These are phyloP conservation scores for Semicossyphus pulcher DNA, from an alignment of 2,113 vertebrate genomes.

Conservation along the genomic window DNA sequence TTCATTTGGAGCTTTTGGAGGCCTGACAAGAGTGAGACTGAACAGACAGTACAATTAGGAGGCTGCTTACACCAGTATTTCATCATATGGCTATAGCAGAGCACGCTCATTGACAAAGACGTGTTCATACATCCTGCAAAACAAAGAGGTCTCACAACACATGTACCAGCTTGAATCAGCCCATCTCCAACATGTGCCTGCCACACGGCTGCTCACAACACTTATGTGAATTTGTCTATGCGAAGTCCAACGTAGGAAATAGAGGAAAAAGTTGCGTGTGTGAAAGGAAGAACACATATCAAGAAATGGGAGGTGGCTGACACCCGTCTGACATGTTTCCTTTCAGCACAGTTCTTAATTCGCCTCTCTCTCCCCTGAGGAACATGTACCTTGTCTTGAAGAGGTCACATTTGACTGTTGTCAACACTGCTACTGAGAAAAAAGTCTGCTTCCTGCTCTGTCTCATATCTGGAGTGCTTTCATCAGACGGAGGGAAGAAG, in stretches of 20 bases:
- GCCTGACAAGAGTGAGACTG: constrained; percentile 66
- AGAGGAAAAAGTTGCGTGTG: constrained; percentile 47
- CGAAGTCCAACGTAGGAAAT: constrained; percentile 60
- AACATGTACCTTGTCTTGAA: constrained; percentile 75
- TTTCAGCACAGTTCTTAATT: constrained; percentile 76
- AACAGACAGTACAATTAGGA: constrained; percentile 78
- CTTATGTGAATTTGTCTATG: constrained; percentile 57
- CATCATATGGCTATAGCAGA: constrained; percentile 51
- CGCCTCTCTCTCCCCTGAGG: constrained; percentile 68
- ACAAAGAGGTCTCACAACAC: constrained; percentile 52
- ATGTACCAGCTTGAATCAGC: constrained; percentile 72
- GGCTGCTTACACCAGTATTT: constrained; percentile 61
- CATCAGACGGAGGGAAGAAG: constrained; percentile 73
- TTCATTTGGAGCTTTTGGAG: constrained; percentile 59
- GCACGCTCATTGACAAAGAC: constrained; percentile 44
- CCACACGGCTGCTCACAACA: constrained; percentile 45
- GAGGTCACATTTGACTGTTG: constrained; percentile 82
- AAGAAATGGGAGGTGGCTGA: constrained; percentile 72
- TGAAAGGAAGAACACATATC: constrained; percentile 66
- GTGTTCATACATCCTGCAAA: constrained; percentile 54
- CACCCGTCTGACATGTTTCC: constrained; percentile 76
- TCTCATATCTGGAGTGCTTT: constrained; percentile 78
- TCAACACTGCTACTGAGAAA: constrained; percentile 76
- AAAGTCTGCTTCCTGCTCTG: constrained; percentile 79
- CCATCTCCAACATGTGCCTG: constrained; percentile 60